Base-by-base conservation (phyloP, 2,797 vertebrate species). In the Premnoplex brunnescens region DNA sequence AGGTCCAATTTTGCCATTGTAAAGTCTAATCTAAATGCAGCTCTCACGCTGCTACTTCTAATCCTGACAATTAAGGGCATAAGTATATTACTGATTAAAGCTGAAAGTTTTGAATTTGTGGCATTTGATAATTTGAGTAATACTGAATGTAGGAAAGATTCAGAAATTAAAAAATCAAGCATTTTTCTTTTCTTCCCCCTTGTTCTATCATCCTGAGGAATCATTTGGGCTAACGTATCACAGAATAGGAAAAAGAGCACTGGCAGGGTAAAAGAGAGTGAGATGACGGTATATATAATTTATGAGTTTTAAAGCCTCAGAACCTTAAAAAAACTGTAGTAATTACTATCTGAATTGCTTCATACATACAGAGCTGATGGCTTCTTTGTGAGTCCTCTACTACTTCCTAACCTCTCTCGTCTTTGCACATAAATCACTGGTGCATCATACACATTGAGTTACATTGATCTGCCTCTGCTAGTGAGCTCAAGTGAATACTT, bases 361-460 rank as follows among this genome's bases (percentile, higher is more conserved):
- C 13, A 9, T 37, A 43, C 55, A 46, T 84, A 6, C 18, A 41
- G 37, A 75, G n/a, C 39, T 58, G 60, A 32, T 78, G 37, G 46
- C 48, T 51, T 68, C 66, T 72, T 81, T 23, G 17, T 2, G 2
- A 67, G 49, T 41, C 20, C 20, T 77, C 6, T 85, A 64, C n/a
- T 55, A 2, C 49, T 84, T 93, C 17, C 41, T 85, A 51, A 52
- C 18, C 18, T 82, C 26, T 54, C 44, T 72, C 8, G 6, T 58
- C 30, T 59, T 78, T 19, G 62, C 46, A 4, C 16, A 2, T 64
- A 23, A 46, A 66, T 72, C 22, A 5, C 14, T 41, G 3, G 1
- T 1, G 3, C 48, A 10, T 69, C 2, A 0, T 22, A 26, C 9
- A 5, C 4, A 0, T 48, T 36, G 21, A 20, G 26, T 81, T 59